Base-by-base conservation (phyloP, 2,113 vertebrate genomes). In the Bubo scandiacus region DNA sequence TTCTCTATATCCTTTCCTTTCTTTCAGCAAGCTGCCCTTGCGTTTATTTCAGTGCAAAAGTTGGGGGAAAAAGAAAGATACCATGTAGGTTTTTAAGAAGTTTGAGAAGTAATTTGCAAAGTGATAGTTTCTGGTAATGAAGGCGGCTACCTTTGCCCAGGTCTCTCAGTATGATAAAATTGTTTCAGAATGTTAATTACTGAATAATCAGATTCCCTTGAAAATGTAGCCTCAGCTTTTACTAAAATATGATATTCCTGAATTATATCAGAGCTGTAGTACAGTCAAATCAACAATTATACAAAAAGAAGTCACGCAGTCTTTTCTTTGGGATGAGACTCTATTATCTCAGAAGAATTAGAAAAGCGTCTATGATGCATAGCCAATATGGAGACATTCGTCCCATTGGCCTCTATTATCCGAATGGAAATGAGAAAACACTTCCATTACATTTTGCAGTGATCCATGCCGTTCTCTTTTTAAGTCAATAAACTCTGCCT, bases 21-120 rank as follows among this genome's bases (percentile, higher is more conserved):
- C 58, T 92, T 86, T 81, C 45, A 74, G 47, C 34, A 80, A 81
- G 19, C 34, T 95, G 21, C 27, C 15, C 62, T 83, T 90, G 40
- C 15, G 49, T 55, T 88, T 65, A 66, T 91, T 81, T 84, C 47
- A 85, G 9, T 30, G 13, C 20, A 70, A 55, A 83, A 94, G 34
- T 30, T 57, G 26, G 3, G 23, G 0, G 1, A 2, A 3, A 25
- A 34, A 11, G 9, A 22, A 38, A 38, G 26, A 81, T 9, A 83
- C 7, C 3, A 1, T 72, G 23, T 59, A 71, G 9, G 9, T 66
- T 95, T 92, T 73, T 30, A 51, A 82, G 70, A 90, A 92, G 34
- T 94, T 94, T 80, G 92, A 87, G 70, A 92, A 94, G 51, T 93
- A 94, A 97, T 97, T 94, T 95, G 17, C 25, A 73, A 92, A 95